Percentiles rank a stretch among this genome's conserved stretches.
Conservation (phyloP, 2,113 vertebrate genomes). For the Oenanthe oenanthe region DNA sequence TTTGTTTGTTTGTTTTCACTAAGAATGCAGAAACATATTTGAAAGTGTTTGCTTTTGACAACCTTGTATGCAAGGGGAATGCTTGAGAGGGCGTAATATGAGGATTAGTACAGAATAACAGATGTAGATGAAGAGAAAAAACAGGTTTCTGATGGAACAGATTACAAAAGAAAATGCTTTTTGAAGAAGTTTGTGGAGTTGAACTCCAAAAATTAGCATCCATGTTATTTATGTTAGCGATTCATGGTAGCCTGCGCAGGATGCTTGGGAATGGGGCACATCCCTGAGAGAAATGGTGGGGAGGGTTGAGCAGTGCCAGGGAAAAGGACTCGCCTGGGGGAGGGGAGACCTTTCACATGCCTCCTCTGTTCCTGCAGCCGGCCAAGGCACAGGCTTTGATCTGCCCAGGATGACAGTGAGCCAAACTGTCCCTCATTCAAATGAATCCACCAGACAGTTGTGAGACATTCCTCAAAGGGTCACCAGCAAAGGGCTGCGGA, state of each 20-base stretch:
- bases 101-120: not conserved
- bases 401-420: not conserved
- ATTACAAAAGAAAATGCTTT: conserved; percentile 16
- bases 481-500: conserved; percentile 3
- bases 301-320: not conserved
- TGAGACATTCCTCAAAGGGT: conserved; percentile 54
- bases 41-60: not conserved
- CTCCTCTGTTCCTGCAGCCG: not conserved
- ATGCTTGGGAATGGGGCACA: not conserved
- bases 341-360: not conserved
- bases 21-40: not conserved
- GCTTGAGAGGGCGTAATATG: not conserved
- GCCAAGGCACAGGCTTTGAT: not conserved
- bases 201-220: not conserved
- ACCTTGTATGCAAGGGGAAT: not conserved
- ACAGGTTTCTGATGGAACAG: not conserved
- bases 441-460: conserved; percentile 31
- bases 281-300: not conserved
- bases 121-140: not conserved
- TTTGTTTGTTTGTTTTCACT: not conserved
- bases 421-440: conserved; percentile 33
- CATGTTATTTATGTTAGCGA: not conserved
- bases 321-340: not conserved
- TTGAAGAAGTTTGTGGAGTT: not conserved
- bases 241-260: not conserved